Base-by-base conservation (phyloP, 2,888 invertebrate genomes). In the Noctua pronuba region DNA sequence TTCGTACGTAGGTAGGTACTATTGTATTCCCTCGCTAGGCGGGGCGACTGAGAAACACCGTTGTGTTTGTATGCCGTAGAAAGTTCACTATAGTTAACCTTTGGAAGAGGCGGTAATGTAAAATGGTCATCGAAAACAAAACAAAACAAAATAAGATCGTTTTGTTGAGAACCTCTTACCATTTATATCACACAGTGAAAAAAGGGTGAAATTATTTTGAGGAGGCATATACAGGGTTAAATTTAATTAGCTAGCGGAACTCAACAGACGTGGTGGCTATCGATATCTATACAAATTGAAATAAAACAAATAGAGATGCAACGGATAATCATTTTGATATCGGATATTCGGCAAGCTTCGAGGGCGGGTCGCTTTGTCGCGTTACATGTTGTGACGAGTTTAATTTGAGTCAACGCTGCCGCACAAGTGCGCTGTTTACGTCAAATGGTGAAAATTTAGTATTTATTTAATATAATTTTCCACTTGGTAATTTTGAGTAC, bases 11-110 rank as follows among this genome's bases (percentile, higher is more conserved):
- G 80, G 64, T 91, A 90, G 82, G 82, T 89, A 87, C 77, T 88
- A 86, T 82, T 80, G 71, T 89, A 90, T 90, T 86, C 82, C 90
- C 92, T 91, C 91, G 90, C 91, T 89, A 91, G 89, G 93, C 91
- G 92, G 90, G 92, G 88, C 88, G 95, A 95, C 94, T 93, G 93
- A 94, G 88, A 85, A 88, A 85, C 85, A 88, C 83, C 88, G 88
- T 90, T 89, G 91, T 88, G 92, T 90, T 91, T 92, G 91, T 87
- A 85, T 90, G 91, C 84, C 89, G 88, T 88, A 82, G 88, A 87
- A 90, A 91, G 90, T 92, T 92, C 90, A 92, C 89, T 92, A 83
- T 84, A 69, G 72, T 55, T 16, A 65, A 41, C 13, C 18, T 16
- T 60, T 8, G n/a, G 35, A 21, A 18, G 35, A n/a, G 31, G 35